Conservation (phyloP, 2,888 invertebrate species). For the Ecliptopera silaceata region DNA sequence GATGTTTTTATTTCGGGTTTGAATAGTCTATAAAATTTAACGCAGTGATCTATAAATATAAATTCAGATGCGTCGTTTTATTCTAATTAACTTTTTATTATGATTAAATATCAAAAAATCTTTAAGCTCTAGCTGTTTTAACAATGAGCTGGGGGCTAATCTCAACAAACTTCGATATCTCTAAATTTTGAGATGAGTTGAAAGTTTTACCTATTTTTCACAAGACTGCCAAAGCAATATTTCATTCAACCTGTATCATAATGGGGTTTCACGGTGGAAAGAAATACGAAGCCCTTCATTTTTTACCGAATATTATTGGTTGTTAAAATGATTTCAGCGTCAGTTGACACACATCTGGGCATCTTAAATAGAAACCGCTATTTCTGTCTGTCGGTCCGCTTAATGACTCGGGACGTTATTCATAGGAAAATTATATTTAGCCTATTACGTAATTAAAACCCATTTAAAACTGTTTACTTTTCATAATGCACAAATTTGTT, state of each 20-base stretch:
- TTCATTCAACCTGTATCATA: constrained; percentile 15
- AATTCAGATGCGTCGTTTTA: background rate
- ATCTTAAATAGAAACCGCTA: constrained; percentile 67
- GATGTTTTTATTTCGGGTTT: constrained; percentile 21
- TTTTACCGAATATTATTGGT: constrained; percentile 51
- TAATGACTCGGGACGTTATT: constrained; percentile 69
- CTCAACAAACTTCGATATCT: background rate
- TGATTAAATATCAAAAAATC: constrained; percentile 2
- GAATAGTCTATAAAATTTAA: constrained; percentile 19
- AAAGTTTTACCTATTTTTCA: constrained; percentile 19
- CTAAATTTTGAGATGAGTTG: constrained; percentile 12
- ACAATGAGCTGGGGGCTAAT: background rate
- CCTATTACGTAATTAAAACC: constrained; percentile 54
- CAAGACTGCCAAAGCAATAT: constrained; percentile 14
- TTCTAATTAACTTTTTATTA: no score
- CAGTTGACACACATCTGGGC: constrained; percentile 73
- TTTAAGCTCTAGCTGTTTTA: constrained; percentile 7
- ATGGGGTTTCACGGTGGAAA: constrained; percentile 8
- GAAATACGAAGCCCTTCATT: constrained; percentile 45
- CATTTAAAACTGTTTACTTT: constrained; percentile 33
- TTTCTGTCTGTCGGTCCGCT: constrained; percentile 65
- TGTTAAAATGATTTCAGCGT: constrained; percentile 64
- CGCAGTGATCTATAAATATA: constrained; percentile 24
- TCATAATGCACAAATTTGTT: constrained; percentile 7
- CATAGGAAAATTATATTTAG: constrained; percentile 59